Conservation (phyloP, 2,888 invertebrate species). For the Nymphalis c-album region DNA sequence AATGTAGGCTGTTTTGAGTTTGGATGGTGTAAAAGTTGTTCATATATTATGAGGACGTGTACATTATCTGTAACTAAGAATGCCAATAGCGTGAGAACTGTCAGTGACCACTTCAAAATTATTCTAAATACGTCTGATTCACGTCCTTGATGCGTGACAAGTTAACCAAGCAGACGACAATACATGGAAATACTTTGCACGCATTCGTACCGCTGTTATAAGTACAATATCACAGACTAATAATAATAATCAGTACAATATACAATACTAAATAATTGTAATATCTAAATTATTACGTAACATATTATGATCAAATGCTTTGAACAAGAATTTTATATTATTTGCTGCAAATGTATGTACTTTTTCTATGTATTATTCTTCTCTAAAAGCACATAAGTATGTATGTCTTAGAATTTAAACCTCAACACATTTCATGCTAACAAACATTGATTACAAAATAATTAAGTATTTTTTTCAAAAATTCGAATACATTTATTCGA, state of each 20-base stretch:
- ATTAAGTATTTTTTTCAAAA: no score
- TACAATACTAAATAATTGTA: background rate
- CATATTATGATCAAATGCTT: no score
- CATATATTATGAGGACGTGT: slow-evolving; percentile 28
- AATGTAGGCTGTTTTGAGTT: background rate
- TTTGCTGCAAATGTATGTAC: no score
- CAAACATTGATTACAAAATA: no score
- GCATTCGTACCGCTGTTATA: slow-evolving; percentile 50
- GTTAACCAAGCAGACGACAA: slow-evolving; percentile 59
- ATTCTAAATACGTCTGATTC: slow-evolving; percentile 72
- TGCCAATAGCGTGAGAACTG: slow-evolving; percentile 75
- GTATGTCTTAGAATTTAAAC: no score
- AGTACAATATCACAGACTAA: slow-evolving; percentile 34
- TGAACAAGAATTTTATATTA: no score
- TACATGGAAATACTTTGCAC: slow-evolving; percentile 63
- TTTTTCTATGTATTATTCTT: no score
- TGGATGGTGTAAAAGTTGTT: slow-evolving; percentile 11
- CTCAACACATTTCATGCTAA: no score
- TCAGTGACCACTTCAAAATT: slow-evolving; percentile 66
- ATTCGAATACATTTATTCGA: no score
- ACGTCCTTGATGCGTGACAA: slow-evolving; percentile 78
- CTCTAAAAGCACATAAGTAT: no score
- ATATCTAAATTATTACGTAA: no score
- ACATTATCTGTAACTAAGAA: slow-evolving; percentile 51
- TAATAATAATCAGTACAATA: slow-evolving; percentile 24